Evolutionary conservation across 2,113 vertebrate genomes (phyloP).

Genomic region (Lipophrys pholis): DNA sequence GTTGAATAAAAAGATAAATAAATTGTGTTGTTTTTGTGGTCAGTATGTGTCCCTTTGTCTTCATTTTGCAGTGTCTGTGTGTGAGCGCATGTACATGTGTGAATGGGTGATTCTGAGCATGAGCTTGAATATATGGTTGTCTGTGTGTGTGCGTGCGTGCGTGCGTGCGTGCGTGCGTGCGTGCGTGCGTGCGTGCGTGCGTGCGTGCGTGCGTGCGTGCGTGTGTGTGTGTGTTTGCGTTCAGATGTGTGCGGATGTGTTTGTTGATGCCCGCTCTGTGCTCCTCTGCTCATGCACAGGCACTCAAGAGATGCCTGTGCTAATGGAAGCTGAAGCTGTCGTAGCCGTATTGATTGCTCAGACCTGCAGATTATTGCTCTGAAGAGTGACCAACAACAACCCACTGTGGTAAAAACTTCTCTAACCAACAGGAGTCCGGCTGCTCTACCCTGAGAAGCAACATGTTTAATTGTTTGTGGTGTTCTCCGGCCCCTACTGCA

Average conservation of each 20-base stretch:
- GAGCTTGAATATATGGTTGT: slow-evolving; percentile 70
- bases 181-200: slow-evolving; percentile 50
- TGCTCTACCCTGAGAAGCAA: slow-evolving; percentile 76
- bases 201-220: slow-evolving; percentile 14
- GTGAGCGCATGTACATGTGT: slow-evolving; percentile 42
- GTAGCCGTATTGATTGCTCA: slow-evolving; percentile 83
- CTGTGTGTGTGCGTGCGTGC: slow-evolving; percentile 27
- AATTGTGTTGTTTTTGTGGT: background rate
- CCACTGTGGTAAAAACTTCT: slow-evolving; percentile 78
- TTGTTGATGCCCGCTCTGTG: slow-evolving; percentile 66
- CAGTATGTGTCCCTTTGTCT: slow-evolving; percentile 3
- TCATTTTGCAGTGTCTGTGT: slow-evolving; percentile 35
- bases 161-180: slow-evolving; percentile 28
- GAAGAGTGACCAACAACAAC: slow-evolving; percentile 85
- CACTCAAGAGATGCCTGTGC: slow-evolving; percentile 72
- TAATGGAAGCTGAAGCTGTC: slow-evolving; percentile 81
- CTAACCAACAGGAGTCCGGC: slow-evolving; percentile 69
- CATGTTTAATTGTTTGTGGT: slow-evolving; percentile 87
- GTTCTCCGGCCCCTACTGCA: slow-evolving; percentile 77
- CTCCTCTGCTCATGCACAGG: slow-evolving; percentile 77
- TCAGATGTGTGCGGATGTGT: slow-evolving; percentile 39
- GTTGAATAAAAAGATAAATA: background rate
- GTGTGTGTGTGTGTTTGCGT: background rate
- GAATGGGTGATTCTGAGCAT: slow-evolving; percentile 56
- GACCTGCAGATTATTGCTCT: slow-evolving; percentile 85